These are phyloP conservation scores for Mohoua ochrocephala DNA, from an alignment of 2,113 vertebrate species.

Conservation along the genomic window DNA sequence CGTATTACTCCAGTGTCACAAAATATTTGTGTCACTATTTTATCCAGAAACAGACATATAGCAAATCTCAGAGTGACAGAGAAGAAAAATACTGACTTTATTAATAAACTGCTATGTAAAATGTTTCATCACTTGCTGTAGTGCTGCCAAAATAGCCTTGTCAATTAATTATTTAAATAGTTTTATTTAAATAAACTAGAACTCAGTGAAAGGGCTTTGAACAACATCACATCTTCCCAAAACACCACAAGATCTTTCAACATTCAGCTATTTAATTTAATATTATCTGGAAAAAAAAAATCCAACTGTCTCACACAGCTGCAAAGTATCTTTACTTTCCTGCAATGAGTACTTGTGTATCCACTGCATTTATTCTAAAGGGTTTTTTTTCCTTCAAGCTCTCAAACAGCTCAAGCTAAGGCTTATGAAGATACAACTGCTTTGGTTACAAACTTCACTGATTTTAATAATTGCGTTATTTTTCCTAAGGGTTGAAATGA, in stretches of 20 bases:
- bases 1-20: slow-evolving; percentile 21
- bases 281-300: not conserved
- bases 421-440: not conserved
- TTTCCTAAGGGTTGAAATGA: not conserved
- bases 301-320: not conserved
- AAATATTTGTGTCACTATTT: not conserved
- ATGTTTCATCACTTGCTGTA: not conserved
- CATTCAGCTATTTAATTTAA: not conserved
- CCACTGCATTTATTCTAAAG: not conserved
- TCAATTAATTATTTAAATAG: not conserved
- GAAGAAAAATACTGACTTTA: not conserved
- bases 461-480: not conserved
- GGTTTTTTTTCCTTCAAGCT: not conserved
- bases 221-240: not conserved
- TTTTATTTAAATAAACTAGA: not conserved
- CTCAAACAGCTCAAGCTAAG: not conserved
- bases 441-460: not conserved
- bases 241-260: not conserved
- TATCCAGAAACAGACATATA: not conserved
- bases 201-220: not conserved
- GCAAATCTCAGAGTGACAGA: not conserved
- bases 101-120: not conserved
- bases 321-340: not conserved
- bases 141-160: not conserved
- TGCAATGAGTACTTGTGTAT: not conserved